These are phyloP conservation scores for Eupsilia transversa DNA, from an alignment of 2,888 invertebrate genomes.

Conservation along the genomic window DNA sequence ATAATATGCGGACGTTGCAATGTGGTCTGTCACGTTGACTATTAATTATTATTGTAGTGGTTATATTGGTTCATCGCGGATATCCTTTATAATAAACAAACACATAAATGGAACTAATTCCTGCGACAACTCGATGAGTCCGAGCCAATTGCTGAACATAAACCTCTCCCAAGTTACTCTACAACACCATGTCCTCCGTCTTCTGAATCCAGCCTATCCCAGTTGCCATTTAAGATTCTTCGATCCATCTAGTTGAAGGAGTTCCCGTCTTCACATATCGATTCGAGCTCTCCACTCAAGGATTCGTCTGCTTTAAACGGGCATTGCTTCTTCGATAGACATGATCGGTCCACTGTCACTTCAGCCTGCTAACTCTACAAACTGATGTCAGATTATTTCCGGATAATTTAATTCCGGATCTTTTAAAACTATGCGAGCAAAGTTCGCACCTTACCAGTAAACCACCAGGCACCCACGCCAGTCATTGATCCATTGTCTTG, in stretches of 20 bases:
- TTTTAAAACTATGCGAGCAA: background rate
- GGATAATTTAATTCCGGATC: too few relatives aligned
- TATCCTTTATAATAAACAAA: background rate
- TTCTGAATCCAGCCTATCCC: background rate
- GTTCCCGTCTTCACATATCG: background rate
- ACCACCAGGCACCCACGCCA: background rate
- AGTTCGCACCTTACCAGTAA: background rate
- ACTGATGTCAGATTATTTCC: too few relatives aligned
- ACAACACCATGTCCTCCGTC: too few relatives aligned
- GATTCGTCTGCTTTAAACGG: background rate
- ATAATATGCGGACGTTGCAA: constrained; percentile 14
- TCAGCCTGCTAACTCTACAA: background rate
- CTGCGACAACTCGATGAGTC: background rate
- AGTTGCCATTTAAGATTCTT: background rate
- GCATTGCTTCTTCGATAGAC: background rate
- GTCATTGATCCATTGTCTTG: constrained; percentile 7
- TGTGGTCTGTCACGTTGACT: constrained; percentile 3
- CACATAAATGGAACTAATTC: background rate
- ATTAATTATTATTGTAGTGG: background rate
- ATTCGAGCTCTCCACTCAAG: background rate
- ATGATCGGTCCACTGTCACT: background rate
- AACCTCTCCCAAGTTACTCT: background rate
- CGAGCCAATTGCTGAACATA: background rate
- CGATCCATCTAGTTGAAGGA: background rate
- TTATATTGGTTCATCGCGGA: background rate